These are phyloP conservation scores for Heterohyrax brucei DNA, from an alignment of 2,797 vertebrate genomes.

Conservation along the genomic window DNA sequence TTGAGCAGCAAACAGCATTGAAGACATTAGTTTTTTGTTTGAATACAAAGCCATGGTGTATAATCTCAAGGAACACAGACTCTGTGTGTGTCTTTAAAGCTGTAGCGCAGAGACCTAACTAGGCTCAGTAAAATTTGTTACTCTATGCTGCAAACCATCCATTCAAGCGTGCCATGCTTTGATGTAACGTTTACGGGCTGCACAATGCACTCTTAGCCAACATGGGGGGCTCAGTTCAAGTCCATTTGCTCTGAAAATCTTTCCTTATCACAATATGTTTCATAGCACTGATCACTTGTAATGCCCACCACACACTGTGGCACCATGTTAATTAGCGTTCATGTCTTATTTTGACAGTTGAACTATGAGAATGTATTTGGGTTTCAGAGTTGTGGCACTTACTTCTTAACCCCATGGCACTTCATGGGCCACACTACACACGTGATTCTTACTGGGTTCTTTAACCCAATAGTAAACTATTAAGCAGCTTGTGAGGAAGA, in stretches of 20 bases:
- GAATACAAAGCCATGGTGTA: neutral
- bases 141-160: neutral
- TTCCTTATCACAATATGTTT: neutral
- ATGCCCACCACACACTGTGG: neutral
- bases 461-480: neutral
- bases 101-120: slow-evolving; percentile 2
- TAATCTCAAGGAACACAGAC: neutral
- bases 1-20: neutral
- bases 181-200: neutral
- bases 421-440: neutral
- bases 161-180: neutral
- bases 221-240: neutral
- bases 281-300: neutral
- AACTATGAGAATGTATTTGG: neutral
- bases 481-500: neutral
- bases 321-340: neutral
- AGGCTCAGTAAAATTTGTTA: neutral
- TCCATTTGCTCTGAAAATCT: neutral
- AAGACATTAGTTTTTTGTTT: slow-evolving; percentile 38
- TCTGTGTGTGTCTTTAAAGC: neutral
- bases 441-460: neutral
- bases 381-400: neutral
- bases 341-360: neutral
- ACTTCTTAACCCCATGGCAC: neutral
- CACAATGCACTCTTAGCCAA: neutral